A percentile compares a stretch with the other conserved stretches of the same genome.
Evolutionary conservation across 2,888 invertebrate genomes (phyloP).

Genomic region (Busseola fusca): DNA sequence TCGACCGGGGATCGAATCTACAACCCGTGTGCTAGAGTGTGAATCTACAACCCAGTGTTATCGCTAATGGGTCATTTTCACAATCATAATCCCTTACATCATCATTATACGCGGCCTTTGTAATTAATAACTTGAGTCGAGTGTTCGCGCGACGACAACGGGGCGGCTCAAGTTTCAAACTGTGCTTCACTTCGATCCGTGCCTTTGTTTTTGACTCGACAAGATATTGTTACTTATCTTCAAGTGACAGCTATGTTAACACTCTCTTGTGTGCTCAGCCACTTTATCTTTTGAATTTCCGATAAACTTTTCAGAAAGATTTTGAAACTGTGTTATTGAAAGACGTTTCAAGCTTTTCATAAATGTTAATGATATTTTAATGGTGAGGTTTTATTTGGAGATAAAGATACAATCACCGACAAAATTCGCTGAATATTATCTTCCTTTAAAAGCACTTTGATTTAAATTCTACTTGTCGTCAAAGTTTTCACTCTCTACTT

Average conservation of each 20-base stretch:
- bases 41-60: neutral
- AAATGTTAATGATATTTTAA: conserved; percentile 1
- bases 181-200: conserved; percentile 24
- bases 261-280: neutral
- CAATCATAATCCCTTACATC: conserved; percentile 26
- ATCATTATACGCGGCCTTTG: conserved; percentile 3
- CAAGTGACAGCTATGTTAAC: conserved; percentile 16
- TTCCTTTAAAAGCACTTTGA: neutral
- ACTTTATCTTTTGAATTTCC: conserved; percentile 19
- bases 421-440: too few species aligned
- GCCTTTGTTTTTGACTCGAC: conserved; percentile 29
- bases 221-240: conserved; percentile 34
- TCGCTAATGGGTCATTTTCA: conserved; percentile 4
- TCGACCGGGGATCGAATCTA: neutral
- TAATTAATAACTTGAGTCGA: conserved; percentile 16
- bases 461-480: neutral
- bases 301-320: conserved; percentile 2
- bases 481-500: neutral
- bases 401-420: neutral
- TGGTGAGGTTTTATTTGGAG: conserved; percentile 7
- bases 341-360: conserved; percentile 16
- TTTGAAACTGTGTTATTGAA: conserved; percentile 1
- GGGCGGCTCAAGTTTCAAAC: conserved; percentile 20
- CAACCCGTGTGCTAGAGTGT: neutral
- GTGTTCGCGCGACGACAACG: neutral